phyloP scores from a whole-genome alignment of 2,888 invertebrate genomes.

The Nebria salina region DNA sequence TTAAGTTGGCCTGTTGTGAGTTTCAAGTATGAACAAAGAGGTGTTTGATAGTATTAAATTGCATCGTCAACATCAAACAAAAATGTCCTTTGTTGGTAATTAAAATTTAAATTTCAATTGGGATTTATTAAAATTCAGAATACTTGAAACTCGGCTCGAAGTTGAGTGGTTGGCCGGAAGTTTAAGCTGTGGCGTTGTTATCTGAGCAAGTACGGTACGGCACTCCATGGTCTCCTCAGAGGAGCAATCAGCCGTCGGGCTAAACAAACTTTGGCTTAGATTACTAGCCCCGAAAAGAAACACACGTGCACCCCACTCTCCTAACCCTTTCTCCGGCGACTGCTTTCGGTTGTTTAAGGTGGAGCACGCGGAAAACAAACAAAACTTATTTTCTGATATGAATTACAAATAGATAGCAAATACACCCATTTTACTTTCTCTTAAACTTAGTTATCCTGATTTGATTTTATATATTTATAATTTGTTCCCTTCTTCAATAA shows the following conservation, averaged over 20 bases:
- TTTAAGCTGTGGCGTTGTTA: slow-evolving; percentile 6
- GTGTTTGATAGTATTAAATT: slow-evolving; percentile 6
- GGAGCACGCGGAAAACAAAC: not conserved
- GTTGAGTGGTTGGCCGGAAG: not conserved
- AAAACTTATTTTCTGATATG: no score
- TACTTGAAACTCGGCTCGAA: slow-evolving; percentile 18
- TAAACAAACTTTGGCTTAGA: slow-evolving; percentile 38
- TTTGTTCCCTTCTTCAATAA: no score
- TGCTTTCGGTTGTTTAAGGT: not conserved
- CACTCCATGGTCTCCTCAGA: slow-evolving; percentile 9
- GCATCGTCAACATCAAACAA: slow-evolving; percentile 17
- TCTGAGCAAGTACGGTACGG: slow-evolving; percentile 3
- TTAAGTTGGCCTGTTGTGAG: not conserved
- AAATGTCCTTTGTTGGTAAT: slow-evolving; percentile 32
- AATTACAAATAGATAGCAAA: no score
- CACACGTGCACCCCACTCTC: slow-evolving; percentile 22
- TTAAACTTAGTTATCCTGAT: no score
- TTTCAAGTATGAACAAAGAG: not conserved
- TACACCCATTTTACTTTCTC: no score
- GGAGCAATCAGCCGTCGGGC: slow-evolving; percentile 33
- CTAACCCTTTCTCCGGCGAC: not conserved
- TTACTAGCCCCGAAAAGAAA: slow-evolving; percentile 32
- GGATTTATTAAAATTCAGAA: slow-evolving; percentile 41
- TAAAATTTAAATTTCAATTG: slow-evolving; percentile 39
- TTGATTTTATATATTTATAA: no score